A percentile compares a stretch with the other conserved stretches of the same genome.
phyloP scores from a whole-genome alignment of 2,888 invertebrate genomes.

The Coenonympha glycerion region DNA sequence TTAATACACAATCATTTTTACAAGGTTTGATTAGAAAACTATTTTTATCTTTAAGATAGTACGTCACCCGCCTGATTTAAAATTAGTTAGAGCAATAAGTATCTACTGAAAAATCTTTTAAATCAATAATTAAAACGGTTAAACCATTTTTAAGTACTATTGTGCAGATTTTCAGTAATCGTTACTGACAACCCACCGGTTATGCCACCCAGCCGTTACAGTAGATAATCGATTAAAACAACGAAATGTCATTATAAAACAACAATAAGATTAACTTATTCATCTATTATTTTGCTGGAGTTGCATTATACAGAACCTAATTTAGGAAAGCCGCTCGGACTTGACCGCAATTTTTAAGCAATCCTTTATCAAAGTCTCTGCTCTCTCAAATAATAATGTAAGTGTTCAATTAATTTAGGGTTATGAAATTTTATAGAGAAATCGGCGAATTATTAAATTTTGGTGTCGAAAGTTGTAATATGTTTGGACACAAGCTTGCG shows the following conservation, averaged over 20 bases:
- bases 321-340: slow-evolving; percentile 24
- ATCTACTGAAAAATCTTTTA: too few relatives aligned
- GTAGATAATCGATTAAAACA: slow-evolving; percentile 17
- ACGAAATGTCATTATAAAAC: neutral
- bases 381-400: too few relatives aligned
- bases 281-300: neutral
- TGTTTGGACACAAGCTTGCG: slow-evolving; percentile 42
- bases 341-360: slow-evolving; percentile 41
- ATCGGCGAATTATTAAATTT: slow-evolving; percentile 67
- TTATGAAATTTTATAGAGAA: slow-evolving; percentile 67
- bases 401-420: slow-evolving; percentile 48
- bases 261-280: slow-evolving; percentile 2
- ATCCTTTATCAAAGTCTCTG: slow-evolving; percentile 57
- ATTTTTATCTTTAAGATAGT: too few relatives aligned
- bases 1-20: too few relatives aligned
- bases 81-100: too few relatives aligned
- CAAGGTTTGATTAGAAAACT: too few relatives aligned
- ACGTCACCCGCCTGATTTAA: too few relatives aligned
- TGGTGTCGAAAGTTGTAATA: slow-evolving; percentile 48
- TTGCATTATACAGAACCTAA: slow-evolving; percentile 18
- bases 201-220: slow-evolving; percentile 1
- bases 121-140: too few relatives aligned
- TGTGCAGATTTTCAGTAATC: neutral
- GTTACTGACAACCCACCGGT: neutral
- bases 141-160: neutral